Evolutionary conservation across 2,113 vertebrate genomes (phyloP), one percentile per base, ranked within the genome.

Genomic region (Theristicus caerulescens): DNA sequence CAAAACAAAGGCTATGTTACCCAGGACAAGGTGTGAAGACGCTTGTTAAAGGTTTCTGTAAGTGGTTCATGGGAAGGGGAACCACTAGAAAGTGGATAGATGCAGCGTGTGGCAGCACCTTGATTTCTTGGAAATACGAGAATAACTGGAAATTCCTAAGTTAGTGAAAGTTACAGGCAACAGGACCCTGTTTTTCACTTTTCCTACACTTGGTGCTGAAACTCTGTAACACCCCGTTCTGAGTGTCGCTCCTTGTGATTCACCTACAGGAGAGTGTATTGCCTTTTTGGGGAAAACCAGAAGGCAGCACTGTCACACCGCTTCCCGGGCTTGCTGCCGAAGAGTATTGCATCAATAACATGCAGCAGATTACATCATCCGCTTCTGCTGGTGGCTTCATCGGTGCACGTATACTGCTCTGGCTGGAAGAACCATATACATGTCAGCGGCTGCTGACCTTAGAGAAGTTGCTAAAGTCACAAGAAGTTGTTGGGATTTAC

Each of bases 51-150:
- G 36, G 36, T 36, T 55, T 21, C 73, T 27, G 0, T 10, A 17
- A 40, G 55, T 4, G 36, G 16, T 7, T 65, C 4, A 1, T 3
- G 34, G 79, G 49, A 44, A 26, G 20, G 47, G n/a, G 61, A 59
- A 2, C 34, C 19, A 0, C 6, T 2, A 1, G n/a, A 25, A 12
- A 73, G 74, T 5, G 0, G 44, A 10, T 3, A 9, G 16, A 18
- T 20, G 54, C 42, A 3, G 47, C 0, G 2, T 6, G 42, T 6
- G 70, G 5, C 54, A 49, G 55, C 46, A 7, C 31, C 42, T 4
- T 22, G 27, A 8, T 19, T 15, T n/a, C 59, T 32, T 3, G 27
- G 29, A 7, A 36, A 13, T 3, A 6, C 26, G 42, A 42, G 36
- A 34, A 18, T 10, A 16, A 25, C 1, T 21, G 77, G 80, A 32